Percentiles rank a stretch among this genome's conserved stretches.
These are phyloP conservation scores for Rhinogobius similis DNA, from an alignment of 2,113 vertebrate genomes.

Conservation along the genomic window DNA sequence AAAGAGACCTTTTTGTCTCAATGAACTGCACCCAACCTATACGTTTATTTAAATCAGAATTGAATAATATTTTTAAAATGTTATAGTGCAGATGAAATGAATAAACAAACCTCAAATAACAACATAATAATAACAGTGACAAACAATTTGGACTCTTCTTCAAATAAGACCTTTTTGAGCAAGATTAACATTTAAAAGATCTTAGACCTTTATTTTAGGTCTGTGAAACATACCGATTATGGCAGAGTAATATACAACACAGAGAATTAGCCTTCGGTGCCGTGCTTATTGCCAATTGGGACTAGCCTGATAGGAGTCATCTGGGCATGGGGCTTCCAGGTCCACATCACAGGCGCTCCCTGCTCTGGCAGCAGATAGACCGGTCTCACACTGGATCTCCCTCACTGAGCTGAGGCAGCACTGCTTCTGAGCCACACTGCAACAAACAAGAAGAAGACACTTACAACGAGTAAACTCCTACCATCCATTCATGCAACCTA, in stretches of 20 bases:
- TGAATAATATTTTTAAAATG: background rate
- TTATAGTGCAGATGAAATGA: too few species aligned
- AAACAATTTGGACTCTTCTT: too few species aligned
- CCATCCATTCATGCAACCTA: background rate
- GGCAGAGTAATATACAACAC: background rate
- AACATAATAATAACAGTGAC: too few species aligned
- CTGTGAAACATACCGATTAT: background rate
- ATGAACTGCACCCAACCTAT: background rate
- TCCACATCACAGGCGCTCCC: constrained; percentile 76
- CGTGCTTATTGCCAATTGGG: background rate
- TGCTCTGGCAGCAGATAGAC: constrained; percentile 82
- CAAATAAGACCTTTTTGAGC: too few species aligned
- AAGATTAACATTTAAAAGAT: too few species aligned
- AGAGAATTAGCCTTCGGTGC: background rate
- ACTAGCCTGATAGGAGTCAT: constrained; percentile 83
- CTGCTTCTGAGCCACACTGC: constrained; percentile 86
- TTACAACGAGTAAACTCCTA: background rate
- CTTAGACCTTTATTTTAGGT: too few species aligned
- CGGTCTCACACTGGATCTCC: constrained; percentile 86
- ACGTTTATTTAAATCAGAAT: background rate
- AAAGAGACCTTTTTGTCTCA: background rate
- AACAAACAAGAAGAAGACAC: constrained; percentile 38
- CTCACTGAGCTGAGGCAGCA: constrained; percentile 84
- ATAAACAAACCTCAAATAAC: too few species aligned
- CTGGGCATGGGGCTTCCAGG: constrained; percentile 72